Evolutionary conservation across 1,140 invertebrate species (phyloP).

Genomic region (Reticulitermes speratus): DNA sequence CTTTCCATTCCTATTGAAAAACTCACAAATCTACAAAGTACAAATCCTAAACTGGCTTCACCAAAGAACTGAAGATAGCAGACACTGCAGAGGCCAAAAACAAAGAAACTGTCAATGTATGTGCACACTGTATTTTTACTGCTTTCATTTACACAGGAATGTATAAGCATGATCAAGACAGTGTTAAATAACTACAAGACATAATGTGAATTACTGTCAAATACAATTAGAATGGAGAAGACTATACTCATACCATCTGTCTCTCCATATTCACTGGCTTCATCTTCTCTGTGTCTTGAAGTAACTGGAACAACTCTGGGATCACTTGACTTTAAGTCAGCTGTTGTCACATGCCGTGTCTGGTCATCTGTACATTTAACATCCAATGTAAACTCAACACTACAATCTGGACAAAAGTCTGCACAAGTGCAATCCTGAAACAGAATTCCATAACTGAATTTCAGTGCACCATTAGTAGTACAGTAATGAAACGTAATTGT

Average conservation of each 20-base stretch:
- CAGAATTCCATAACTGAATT: not conserved
- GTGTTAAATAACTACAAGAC: too few species aligned
- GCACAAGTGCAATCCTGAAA: conserved; percentile 89
- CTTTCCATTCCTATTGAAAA: too few species aligned
- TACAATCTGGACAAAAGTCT: conserved; percentile 97
- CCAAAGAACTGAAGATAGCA: too few species aligned
- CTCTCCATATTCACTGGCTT: conserved; percentile 90
- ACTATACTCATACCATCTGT: conserved; percentile 65
- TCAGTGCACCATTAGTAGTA: not conserved
- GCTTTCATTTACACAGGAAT: too few species aligned
- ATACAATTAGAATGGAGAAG: too few species aligned
- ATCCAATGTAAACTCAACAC: conserved; percentile 96
- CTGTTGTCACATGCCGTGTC: conserved; percentile 94
- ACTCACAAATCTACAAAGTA: too few species aligned
- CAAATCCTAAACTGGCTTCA: too few species aligned
- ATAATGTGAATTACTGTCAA: too few species aligned
- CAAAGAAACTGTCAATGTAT: too few species aligned
- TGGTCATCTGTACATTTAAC: conserved; percentile 93
- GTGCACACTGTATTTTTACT: too few species aligned
- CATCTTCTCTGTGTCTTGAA: conserved; percentile 85
- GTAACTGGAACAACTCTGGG: conserved; percentile 89
- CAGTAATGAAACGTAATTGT: not conserved
- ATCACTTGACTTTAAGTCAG: conserved; percentile 91
- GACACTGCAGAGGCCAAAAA: too few species aligned
- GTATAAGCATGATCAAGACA: too few species aligned